Evolutionary conservation across 2,888 invertebrate genomes (phyloP).

Genomic region (Ophion obscuratus): DNA sequence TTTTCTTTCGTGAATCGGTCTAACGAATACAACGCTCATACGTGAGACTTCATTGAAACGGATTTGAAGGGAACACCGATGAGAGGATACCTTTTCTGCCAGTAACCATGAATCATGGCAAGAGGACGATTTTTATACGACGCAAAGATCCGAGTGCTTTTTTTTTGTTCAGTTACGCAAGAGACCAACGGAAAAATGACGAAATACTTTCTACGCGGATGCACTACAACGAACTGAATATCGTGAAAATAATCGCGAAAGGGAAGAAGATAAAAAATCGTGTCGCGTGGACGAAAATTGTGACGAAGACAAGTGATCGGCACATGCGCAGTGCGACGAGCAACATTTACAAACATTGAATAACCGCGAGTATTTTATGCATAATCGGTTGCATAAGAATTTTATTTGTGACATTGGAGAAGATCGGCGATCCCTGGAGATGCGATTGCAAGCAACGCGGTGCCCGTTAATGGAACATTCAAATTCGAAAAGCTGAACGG

Average conservation of each 20-base stretch:
- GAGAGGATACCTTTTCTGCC: not conserved
- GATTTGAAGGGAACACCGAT: slow-evolving; percentile 3
- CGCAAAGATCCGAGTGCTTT: slow-evolving; percentile 13
- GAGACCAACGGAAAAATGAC: not conserved
- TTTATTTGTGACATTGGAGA: not conserved
- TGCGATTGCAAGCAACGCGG: not conserved
- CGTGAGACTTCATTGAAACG: slow-evolving; percentile 20
- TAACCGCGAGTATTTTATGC: slow-evolving; percentile 2
- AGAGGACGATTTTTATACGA: slow-evolving; percentile 45
- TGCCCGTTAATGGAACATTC: not conserved
- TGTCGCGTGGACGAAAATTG: not conserved
- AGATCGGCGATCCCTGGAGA: not conserved
- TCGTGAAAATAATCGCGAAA: not conserved
- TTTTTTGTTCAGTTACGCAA: not conserved
- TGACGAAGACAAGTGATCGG: not conserved
- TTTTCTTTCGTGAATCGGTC: slow-evolving; percentile 32
- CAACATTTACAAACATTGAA: not conserved
- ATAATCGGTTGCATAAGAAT: slow-evolving; percentile 8
- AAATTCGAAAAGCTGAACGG: not conserved
- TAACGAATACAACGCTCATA: slow-evolving; percentile 11
- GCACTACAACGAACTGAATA: not conserved
- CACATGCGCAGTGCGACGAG: not conserved
- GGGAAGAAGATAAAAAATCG: not conserved
- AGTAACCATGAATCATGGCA: not conserved
- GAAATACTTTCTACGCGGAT: not conserved